Conservation (phyloP, 2,888 invertebrate genomes). For the Lasioglossum vierecki region DNA sequence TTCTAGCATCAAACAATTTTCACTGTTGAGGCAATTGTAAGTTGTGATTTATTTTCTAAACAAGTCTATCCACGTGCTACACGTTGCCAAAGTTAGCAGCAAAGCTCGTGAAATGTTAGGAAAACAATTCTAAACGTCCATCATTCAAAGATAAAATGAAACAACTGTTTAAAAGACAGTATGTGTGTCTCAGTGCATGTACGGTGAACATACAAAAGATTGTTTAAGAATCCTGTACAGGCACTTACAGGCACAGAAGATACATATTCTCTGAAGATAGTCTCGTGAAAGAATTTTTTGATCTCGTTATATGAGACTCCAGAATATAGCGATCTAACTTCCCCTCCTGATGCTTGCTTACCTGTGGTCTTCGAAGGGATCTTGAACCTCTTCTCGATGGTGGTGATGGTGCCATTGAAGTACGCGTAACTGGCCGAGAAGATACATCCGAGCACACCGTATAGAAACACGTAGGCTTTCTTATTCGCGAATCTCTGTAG, state of each 20-base stretch:
- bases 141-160: not conserved
- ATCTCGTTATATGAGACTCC: not conserved
- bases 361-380: slow-evolving; percentile 90
- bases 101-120: not conserved
- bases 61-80: no score
- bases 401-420: slow-evolving; percentile 90
- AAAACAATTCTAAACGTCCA: not conserved
- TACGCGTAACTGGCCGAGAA: slow-evolving; percentile 89
- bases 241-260: not conserved
- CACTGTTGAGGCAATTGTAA: no score
- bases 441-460: slow-evolving; percentile 88
- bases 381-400: slow-evolving; percentile 90
- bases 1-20: no score
- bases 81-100: no score
- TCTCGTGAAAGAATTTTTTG: not conserved
- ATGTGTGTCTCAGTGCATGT: no score
- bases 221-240: not conserved
- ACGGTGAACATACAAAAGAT: no score
- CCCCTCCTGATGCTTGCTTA: slow-evolving; percentile 74
- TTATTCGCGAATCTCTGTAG: slow-evolving; percentile 87
- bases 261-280: not conserved
- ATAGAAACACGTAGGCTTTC: slow-evolving; percentile 87
- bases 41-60: no score
- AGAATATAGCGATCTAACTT: not conserved
- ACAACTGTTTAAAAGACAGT: not conserved